Evolutionary conservation across 2,797 vertebrate species (phyloP), one percentile per base, ranked within the genome.

Genomic region (Astyanax mexicanus): DNA sequence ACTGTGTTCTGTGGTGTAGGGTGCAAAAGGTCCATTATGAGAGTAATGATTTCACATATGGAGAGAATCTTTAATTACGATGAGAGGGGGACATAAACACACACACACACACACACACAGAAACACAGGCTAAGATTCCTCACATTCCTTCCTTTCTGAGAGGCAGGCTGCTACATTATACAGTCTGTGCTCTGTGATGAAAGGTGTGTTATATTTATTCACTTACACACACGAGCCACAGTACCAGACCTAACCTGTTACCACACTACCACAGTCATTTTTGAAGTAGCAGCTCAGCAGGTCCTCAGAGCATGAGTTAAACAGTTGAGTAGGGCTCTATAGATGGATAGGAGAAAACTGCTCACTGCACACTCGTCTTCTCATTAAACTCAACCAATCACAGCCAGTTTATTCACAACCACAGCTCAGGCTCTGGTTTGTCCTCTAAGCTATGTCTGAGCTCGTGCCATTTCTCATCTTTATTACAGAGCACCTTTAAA

Each of bases 11-110:
- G 54, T 49, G 75, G 37, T 49, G 69, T 69, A n/a, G 69, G 44
- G n/a, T 60, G 69, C 54, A 58, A 60, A 44, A 60, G 67, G 61
- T 54, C 51, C 44, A 78, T 72, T 73, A 78, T 52, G 62, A 32
- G 54, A 52, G 10, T 73, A 61, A 73, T 61, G 25, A 73, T 32
- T 57, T 44, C 11, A 72, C 68, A 54, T 67, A 78, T 68, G 44
- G 69, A 61, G 35, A 67, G 21, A 23, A 35, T 78, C 58, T 40
- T 35, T 68, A 68, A 67, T 67, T 52, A 77, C 27, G 13, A 49
- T 12, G 32, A 52, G 40, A 78, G 58, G n/a, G 60, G 40, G 17
- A 61, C 32, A 71, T 4, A 38, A 27, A 38, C 49, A 25, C 67
- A 54, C 49, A 35, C 29, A 54, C 66, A 54, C 32, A 23, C 47